Base-by-base conservation (phyloP, 2,888 invertebrate genomes). In the Palloptera scutellata region DNA sequence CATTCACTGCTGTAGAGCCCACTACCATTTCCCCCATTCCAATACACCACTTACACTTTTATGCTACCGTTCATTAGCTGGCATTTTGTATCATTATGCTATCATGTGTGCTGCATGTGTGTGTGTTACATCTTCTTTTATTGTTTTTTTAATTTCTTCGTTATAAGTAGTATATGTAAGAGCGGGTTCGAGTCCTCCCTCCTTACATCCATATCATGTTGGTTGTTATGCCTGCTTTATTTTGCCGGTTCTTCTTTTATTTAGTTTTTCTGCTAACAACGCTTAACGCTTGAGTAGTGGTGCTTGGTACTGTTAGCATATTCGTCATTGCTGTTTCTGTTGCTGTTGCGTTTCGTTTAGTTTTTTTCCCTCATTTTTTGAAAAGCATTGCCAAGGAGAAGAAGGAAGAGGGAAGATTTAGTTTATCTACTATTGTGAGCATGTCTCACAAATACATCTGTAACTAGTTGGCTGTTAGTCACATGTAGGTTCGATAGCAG, bases 61-160 rank as follows among this genome's bases (percentile, higher is more conserved):
- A 55, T 43, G 71, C 57, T 20, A 51, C 42, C 51, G 73, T 75
- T 75, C 74, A 76, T 76, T 75, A 75, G 74, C 51, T 69, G 66
- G 45, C 53, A 42, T 51, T 30, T 58, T 43, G 6, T 30, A 4
- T 30, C 6, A 30, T 30, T 30, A n/a, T n/a, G n/a, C n/a, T n/a
- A n/a, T 4, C 30, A 20, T 17, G 12, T 42, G 41, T 51, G 9
- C n/a, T n/a, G 12, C 5, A 20, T 57, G 51, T 43, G 19, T 17
- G 10, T n/a, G 2, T 51, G 6, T 52, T 13, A 43, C 43, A 15
- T 45, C 11, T 40, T 51, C 9, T 51, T n/a, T 8, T 51, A 15
- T 42, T 60, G 15, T 42, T 64, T 64, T 30, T 13, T 15, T n/a
- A 41, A 15, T 52, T 48, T 48, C 13, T 15, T n/a, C 15, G 12